Base-by-base conservation (phyloP, 2,113 vertebrate genomes). In the Paralichthys olivaceus region DNA sequence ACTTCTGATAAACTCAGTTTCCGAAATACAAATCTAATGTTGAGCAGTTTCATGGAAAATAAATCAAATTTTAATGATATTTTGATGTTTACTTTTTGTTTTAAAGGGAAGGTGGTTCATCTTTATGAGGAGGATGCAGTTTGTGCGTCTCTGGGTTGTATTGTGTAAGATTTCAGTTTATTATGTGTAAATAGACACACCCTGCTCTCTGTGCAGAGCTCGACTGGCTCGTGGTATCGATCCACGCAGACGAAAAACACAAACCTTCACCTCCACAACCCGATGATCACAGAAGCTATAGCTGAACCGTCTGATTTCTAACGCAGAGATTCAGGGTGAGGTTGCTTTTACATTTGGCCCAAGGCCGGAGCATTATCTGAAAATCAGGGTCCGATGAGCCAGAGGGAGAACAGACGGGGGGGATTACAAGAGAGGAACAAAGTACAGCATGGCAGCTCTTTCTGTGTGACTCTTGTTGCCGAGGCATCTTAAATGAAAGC, bases 401-500 rank as follows among this genome's bases (percentile, higher is more conserved):
- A 40, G 53, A 61, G 22, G 23, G 13, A 71, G 54, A 65, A n/a
- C 3, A 43, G 20, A 26, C 58, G 23, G 47, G 7, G 58, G 47
- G 15, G 43, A 58, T 70, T 22, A 59, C 59, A 57, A 13, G 19
- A 55, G n/a, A 43, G 37, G 71, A 22, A 28, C 47, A 64, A 70
- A 47, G 37, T 43, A n/a, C 40, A 69, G 28, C 12, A 20, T 0
- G 1, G 58, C 28, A 49, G 61, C 77, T 58, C 54, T 64, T 75
- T 80, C 45, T 32, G 28, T 7, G 19, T 14, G 20, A 57, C 47
- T 61, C 66, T 65, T 55, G 56, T 65, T 2, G 40, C 72, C 64
- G n/a, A 72, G 57, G 49, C 32, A 20, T 80, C 61, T 49, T 34
- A 37, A 59, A 22, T 80, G 69, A 89, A 86, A 89, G 81, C 45